Conservation (phyloP, 1,140 invertebrate species). For the Ectropis grisescens region DNA sequence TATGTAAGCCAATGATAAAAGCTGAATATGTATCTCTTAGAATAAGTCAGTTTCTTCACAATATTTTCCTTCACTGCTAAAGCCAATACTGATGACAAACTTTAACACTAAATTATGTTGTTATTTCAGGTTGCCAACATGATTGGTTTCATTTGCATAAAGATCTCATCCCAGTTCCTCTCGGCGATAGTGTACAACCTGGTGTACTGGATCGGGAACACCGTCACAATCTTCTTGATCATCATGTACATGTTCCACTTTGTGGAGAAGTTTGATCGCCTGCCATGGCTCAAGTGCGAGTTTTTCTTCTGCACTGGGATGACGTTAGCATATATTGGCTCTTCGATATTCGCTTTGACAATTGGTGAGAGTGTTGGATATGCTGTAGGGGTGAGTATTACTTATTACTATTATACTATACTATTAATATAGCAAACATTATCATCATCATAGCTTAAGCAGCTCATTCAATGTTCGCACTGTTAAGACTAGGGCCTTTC, state of each 20-base stretch:
- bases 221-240: conserved; percentile 83
- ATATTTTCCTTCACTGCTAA: no score
- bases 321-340: conserved; percentile 73
- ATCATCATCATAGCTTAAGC: no score
- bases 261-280: conserved; percentile 83
- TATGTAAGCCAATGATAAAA: no score
- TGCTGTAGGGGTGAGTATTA: conserved; percentile 55
- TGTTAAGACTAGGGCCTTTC: no score
- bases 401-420: no score
- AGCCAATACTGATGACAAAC: no score
- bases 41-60: no score
- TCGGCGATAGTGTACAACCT: conserved; percentile 76
- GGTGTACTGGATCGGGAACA: conserved; percentile 85
- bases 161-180: conserved; percentile 74
- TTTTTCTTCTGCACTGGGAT: conserved; percentile 79
- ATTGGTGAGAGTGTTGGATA: conserved; percentile 45
- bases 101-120: no score
- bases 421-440: no score
- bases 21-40: no score
- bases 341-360: conserved; percentile 47
- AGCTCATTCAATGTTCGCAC: no score
- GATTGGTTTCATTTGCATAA: conserved; percentile 87
- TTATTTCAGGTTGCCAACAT: conserved; percentile 82
- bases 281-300: conserved; percentile 90
- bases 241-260: conserved; percentile 87